phyloP scores from a whole-genome alignment of 2,888 invertebrate genomes.

The Balanococcus diminutus region DNA sequence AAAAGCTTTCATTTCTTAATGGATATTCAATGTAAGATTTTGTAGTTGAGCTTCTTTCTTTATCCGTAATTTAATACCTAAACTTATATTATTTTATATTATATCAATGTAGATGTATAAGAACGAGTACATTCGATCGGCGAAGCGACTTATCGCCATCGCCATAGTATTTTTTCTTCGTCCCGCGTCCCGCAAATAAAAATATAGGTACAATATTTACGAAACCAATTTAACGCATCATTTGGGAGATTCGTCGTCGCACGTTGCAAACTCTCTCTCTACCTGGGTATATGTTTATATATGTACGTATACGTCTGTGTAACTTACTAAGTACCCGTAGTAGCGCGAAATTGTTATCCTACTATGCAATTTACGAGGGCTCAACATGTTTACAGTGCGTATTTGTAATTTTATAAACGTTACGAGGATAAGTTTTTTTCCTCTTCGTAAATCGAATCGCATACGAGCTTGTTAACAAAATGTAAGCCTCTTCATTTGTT shows the following conservation, averaged over 20 bases:
- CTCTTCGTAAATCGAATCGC: neutral
- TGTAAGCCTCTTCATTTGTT: neutral
- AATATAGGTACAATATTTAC: conserved; percentile 27
- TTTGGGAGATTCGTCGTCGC: neutral
- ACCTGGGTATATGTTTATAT: too few species aligned
- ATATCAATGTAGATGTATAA: too few species aligned
- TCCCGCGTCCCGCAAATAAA: too few species aligned
- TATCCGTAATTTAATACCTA: too few species aligned
- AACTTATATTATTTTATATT: too few species aligned
- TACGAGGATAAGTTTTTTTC: neutral
- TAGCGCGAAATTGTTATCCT: neutral
- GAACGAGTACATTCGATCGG: too few species aligned
- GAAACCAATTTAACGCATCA: conserved; percentile 36
- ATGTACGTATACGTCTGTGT: too few species aligned
- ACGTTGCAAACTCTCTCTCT: neutral
- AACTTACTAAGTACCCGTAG: neutral
- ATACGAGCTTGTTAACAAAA: neutral
- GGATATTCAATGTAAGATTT: conserved; percentile 40
- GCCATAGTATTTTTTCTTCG: neutral
- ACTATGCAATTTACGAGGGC: neutral
- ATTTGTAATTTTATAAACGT: conserved; percentile 24
- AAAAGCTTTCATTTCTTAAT: conserved; percentile 41
- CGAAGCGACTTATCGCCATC: neutral
- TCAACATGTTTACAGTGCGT: neutral
- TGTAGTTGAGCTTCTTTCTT: neutral